Evolutionary conservation across 2,888 invertebrate genomes (phyloP).

Genomic region (Orthosia gothica): DNA sequence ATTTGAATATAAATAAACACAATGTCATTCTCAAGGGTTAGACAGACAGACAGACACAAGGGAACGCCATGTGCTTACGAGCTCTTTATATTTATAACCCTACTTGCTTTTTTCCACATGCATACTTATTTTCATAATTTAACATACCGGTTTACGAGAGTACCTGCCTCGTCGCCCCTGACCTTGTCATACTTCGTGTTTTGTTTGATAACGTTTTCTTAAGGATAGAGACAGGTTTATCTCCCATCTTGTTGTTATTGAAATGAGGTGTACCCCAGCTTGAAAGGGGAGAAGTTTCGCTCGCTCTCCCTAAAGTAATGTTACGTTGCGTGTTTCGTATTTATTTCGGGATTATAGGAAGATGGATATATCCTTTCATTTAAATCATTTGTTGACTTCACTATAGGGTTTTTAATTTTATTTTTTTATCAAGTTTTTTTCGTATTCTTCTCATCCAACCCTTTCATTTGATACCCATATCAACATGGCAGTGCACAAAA

Average conservation of each 20-base stretch:
- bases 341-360: background rate
- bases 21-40: slow-evolving; percentile 18
- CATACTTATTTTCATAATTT: slow-evolving; percentile 4
- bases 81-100: background rate
- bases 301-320: background rate
- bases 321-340: background rate
- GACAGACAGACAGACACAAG: background rate
- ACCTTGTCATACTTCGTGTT: slow-evolving; percentile 23
- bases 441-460: too few relatives aligned
- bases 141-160: slow-evolving; percentile 17
- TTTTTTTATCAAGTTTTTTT: too few relatives aligned
- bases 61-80: slow-evolving; percentile 1
- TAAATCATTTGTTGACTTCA: too few relatives aligned
- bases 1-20: slow-evolving; percentile 19
- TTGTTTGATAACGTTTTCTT: slow-evolving; percentile 19
- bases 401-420: too few relatives aligned
- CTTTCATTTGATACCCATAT: too few relatives aligned
- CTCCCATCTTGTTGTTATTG: slow-evolving; percentile 19
- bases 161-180: slow-evolving; percentile 20
- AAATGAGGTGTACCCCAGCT: slow-evolving; percentile 16
- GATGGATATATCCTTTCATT: background rate
- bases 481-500: too few relatives aligned
- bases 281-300: slow-evolving; percentile 1
- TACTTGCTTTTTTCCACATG: background rate
- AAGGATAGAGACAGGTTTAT: slow-evolving; percentile 11